A percentile compares a stretch with the other conserved stretches of the same genome.
Evolutionary conservation across 2,888 invertebrate genomes (phyloP).

Genomic region (Sympetrum striolatum): DNA sequence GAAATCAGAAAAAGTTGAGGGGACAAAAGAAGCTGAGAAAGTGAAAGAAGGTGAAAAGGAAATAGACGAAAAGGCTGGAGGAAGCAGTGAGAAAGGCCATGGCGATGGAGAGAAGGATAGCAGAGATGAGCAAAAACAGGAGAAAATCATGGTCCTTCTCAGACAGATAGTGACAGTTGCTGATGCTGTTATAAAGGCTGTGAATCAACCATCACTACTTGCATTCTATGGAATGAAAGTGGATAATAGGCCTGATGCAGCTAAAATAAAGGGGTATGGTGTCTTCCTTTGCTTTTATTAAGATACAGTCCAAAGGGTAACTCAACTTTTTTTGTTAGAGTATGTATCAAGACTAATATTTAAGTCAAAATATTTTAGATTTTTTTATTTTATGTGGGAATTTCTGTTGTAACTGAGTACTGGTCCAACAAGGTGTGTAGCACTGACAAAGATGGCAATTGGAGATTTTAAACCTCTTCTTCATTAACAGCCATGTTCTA

Average conservation of each 20-base stretch:
- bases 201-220: conserved; percentile 80
- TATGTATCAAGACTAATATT: conserved; percentile 10
- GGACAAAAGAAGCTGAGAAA: conserved; percentile 30
- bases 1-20: not conserved
- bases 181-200: conserved; percentile 71
- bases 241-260: conserved; percentile 82
- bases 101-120: not conserved
- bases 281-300: not conserved
- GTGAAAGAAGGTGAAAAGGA: conserved; percentile 46
- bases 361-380: not conserved
- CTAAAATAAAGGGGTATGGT: conserved; percentile 80
- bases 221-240: conserved; percentile 85
- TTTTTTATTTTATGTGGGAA: not conserved
- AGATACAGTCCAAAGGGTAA: conserved; percentile 40
- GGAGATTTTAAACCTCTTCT: too few relatives aligned
- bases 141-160: conserved; percentile 48
- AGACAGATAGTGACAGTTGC: conserved; percentile 68
- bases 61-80: conserved; percentile 4
- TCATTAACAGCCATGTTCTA: too few relatives aligned
- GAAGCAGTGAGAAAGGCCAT: conserved; percentile 23
- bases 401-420: not conserved
- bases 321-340: not conserved
- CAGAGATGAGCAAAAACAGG: not conserved
- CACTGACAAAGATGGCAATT: too few relatives aligned
- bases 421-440: too few relatives aligned